Evolutionary conservation across 1,140 invertebrate species (phyloP).

Genomic region (Colletes latitarsis): DNA sequence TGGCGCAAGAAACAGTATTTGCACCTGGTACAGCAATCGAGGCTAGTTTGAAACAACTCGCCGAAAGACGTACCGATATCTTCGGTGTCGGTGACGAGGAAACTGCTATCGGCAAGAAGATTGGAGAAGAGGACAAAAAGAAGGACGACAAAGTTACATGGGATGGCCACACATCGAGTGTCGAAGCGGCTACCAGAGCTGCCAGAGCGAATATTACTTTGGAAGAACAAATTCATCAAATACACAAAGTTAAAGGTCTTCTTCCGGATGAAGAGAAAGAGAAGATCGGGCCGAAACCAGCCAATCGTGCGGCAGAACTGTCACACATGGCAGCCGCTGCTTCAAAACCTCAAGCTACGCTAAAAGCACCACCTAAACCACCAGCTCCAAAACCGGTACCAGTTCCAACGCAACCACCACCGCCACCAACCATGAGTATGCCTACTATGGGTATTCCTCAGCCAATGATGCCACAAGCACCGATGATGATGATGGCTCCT

Average conservation of each 20-base stretch:
- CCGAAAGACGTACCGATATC: slow-evolving; percentile 99
- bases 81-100: slow-evolving; percentile 99
- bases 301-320: slow-evolving; percentile 78
- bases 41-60: slow-evolving; percentile 96
- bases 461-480: slow-evolving; percentile 82
- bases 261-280: slow-evolving; percentile 97
- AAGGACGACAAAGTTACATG: slow-evolving; percentile 96
- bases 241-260: slow-evolving; percentile 96
- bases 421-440: slow-evolving; percentile 77
- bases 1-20: slow-evolving; percentile 93
- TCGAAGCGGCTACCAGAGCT: slow-evolving; percentile 94
- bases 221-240: slow-evolving; percentile 98
- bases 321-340: slow-evolving; percentile 78
- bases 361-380: slow-evolving; percentile 79
- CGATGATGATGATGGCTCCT: slow-evolving; percentile 86
- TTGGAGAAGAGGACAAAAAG: slow-evolving; percentile 96
- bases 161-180: slow-evolving; percentile 98
- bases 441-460: slow-evolving; percentile 83
- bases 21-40: slow-evolving; percentile 96
- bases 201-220: slow-evolving; percentile 97
- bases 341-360: slow-evolving; percentile 79
- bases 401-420: slow-evolving; percentile 73
- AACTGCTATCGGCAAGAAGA: slow-evolving; percentile 99
- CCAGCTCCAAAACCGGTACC: slow-evolving; percentile 76
- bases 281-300: slow-evolving; percentile 92